Evolutionary conservation across 2,797 vertebrate species (phyloP).

Genomic region (Rachycentron canadum): DNA sequence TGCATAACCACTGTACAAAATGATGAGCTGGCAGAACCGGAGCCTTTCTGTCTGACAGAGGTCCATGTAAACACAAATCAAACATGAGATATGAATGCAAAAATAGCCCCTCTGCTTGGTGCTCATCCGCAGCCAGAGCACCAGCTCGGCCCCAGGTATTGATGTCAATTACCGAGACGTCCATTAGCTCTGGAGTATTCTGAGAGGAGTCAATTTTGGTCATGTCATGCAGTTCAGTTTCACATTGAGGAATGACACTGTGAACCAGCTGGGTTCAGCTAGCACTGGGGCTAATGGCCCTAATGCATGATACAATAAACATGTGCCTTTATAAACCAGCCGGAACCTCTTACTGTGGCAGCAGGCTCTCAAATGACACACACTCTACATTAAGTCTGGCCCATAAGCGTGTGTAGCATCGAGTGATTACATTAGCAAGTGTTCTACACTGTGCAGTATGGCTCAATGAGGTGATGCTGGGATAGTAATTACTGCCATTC

Average conservation of each 20-base stretch:
- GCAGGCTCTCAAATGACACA: slow-evolving; percentile 79
- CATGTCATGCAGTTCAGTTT: slow-evolving; percentile 75
- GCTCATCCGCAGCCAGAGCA: slow-evolving; percentile 44
- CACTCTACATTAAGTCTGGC: slow-evolving; percentile 75
- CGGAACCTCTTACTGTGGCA: slow-evolving; percentile 75
- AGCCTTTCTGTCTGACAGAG: slow-evolving; percentile 23
- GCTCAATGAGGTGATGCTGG: slow-evolving; percentile 76
- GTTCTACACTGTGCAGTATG: slow-evolving; percentile 69
- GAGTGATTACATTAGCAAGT: slow-evolving; percentile 82
- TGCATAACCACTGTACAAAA: slow-evolving; percentile 11
- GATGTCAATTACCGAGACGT: slow-evolving; percentile 76
- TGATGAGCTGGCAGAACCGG: slow-evolving; percentile 25
- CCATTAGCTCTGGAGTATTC: slow-evolving; percentile 78
- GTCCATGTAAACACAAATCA: slow-evolving; percentile 64
- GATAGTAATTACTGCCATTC: slow-evolving; percentile 72
- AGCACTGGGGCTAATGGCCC: slow-evolving; percentile 75
- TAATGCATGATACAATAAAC: slow-evolving; percentile 81
- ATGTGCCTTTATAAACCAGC: slow-evolving; percentile 79
- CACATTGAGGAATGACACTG: slow-evolving; percentile 79
- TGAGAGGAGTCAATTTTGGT: slow-evolving; percentile 77
- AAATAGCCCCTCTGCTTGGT: slow-evolving; percentile 67
- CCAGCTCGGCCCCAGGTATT: slow-evolving; percentile 68
- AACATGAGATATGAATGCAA: slow-evolving; percentile 61
- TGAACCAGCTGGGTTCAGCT: slow-evolving; percentile 68
- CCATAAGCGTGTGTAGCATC: slow-evolving; percentile 72